Percentiles rank a stretch among this genome's conserved stretches.
phyloP scores from a whole-genome alignment of 35 echinoderm and acorn worm species.

The Chiridota heheva region DNA sequence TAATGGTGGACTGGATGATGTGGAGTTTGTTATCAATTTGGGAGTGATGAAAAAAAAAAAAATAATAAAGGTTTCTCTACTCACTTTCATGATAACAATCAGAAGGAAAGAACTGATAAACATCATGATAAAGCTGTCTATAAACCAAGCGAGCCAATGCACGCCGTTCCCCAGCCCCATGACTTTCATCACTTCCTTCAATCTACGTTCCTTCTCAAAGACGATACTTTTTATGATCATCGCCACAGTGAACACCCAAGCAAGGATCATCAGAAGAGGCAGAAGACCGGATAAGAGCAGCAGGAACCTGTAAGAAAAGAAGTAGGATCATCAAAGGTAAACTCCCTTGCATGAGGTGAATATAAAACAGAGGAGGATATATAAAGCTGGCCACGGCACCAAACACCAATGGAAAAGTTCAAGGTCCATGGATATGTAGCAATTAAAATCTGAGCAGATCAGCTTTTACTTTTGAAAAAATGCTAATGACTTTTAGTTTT shows the following conservation, averaged over 20 bases:
- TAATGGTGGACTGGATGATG: too few relatives aligned
- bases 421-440: too few relatives aligned
- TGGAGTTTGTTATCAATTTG: too few relatives aligned
- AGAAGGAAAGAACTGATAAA: slow-evolving; percentile 70
- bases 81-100: slow-evolving; percentile 79
- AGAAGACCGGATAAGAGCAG: slow-evolving; percentile 63
- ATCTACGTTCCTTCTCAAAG: slow-evolving; percentile 88
- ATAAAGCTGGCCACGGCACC: too few relatives aligned
- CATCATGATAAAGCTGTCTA: slow-evolving; percentile 92
- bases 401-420: not conserved
- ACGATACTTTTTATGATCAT: slow-evolving; percentile 99
- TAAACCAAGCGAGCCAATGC: slow-evolving; percentile 97
- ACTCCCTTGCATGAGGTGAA: too few relatives aligned
- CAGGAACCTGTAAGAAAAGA: slow-evolving; percentile 59
- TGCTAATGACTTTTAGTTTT: too few relatives aligned
- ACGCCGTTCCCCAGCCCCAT: slow-evolving; percentile 97
- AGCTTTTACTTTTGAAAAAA: too few relatives aligned
- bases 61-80: too few relatives aligned
- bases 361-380: too few relatives aligned
- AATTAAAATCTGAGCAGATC: too few relatives aligned
- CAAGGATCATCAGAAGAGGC: slow-evolving; percentile 87
- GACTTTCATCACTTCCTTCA: slow-evolving; percentile 99
- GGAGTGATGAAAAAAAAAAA: too few relatives aligned
- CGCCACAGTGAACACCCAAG: slow-evolving; percentile 95
- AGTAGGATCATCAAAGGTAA: too few relatives aligned